Base-by-base conservation (phyloP, 2,888 invertebrate genomes). In the Agrenia bidenticulata region DNA sequence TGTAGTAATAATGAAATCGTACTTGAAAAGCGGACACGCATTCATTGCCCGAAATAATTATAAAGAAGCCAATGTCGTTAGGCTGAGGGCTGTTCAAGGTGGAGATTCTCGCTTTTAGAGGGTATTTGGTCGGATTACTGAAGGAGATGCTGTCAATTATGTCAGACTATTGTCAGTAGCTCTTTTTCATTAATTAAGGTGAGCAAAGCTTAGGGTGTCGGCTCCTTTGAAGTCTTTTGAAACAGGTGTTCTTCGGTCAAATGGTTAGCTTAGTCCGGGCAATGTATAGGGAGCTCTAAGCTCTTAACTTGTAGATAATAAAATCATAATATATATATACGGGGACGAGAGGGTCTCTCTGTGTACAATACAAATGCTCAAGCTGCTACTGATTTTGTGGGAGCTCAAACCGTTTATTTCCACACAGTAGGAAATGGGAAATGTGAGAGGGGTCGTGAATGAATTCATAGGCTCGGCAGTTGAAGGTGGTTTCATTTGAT, bases 161-260 rank as follows among this genome's bases (percentile, higher is more conserved):
- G 63, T 63, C 59, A 63, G 63, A 59, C 64, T 61, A 62, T 68
- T 70, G 68, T 68, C 69, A 69, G 71, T 67, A 72, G 71, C 69
- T 69, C 65, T 69, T 66, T 69, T 69, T 69, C 69, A 72, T 72
- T 72, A 72, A 72, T 72, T 72, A 69, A 72, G 72, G 67, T 61
- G 63, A 72, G 66, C 61, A 64, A 69, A 68, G 65, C 60, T 67
- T 58, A 65, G 60, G 64, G 58, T 61, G 69, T 64, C 69, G 72
- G 72, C 65, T 50, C 53, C 72, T 71, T 72, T 72, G 72, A 72
- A 57, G 63, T 72, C 64, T 68, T 64, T 66, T 63, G 63, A 69
- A 72, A 69, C 72, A 72, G 72, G 72, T 72, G 72, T 72, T 72
- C 69, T 65, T 67, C 72, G 70, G 72, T 72, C 69, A 72, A 69